Conservation (phyloP, 2,113 vertebrate genomes). For the Solea senegalensis region DNA sequence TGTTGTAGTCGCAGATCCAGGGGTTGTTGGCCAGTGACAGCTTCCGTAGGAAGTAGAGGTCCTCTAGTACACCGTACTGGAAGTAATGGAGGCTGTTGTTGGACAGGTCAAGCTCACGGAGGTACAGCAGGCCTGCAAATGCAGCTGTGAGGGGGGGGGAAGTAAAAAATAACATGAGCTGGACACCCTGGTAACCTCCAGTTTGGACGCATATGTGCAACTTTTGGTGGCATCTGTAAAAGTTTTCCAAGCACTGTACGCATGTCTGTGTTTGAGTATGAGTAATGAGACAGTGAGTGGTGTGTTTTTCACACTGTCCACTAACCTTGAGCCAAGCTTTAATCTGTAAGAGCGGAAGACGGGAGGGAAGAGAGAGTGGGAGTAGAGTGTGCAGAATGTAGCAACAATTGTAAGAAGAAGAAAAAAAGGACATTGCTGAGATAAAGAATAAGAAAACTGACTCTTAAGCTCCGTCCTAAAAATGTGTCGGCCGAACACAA, state of each 20-base stretch:
- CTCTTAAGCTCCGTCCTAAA: too few relatives aligned
- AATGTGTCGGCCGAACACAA: too few relatives aligned
- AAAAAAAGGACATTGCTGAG: conserved; percentile 8
- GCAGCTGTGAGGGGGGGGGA: conserved; percentile 82
- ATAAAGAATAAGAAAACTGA: background rate
- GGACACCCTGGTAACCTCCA: background rate
- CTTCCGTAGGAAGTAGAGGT: conserved; percentile 93
- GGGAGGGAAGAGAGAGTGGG: conserved; percentile 7
- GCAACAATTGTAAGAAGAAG: background rate
- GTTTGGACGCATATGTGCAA: background rate
- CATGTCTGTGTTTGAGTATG: conserved; percentile 12
- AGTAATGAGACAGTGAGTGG: conserved; percentile 28
- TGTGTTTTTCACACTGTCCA: conserved; percentile 46
- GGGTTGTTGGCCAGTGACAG: conserved; percentile 90
- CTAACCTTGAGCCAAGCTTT: conserved; percentile 59
- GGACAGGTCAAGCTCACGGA: conserved; percentile 93
- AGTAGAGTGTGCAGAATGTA: background rate
- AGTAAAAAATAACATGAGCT: background rate
- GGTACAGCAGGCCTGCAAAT: conserved; percentile 89
- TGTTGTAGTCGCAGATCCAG: conserved; percentile 97
- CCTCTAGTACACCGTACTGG: conserved; percentile 93
- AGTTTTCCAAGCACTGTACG: conserved; percentile 25
- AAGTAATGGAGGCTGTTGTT: conserved; percentile 93
- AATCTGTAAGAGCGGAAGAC: conserved; percentile 46
- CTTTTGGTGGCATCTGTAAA: conserved; percentile 4